These are phyloP conservation scores for Lysandra coridon DNA, from an alignment of 2,888 invertebrate species.

Conservation along the genomic window DNA sequence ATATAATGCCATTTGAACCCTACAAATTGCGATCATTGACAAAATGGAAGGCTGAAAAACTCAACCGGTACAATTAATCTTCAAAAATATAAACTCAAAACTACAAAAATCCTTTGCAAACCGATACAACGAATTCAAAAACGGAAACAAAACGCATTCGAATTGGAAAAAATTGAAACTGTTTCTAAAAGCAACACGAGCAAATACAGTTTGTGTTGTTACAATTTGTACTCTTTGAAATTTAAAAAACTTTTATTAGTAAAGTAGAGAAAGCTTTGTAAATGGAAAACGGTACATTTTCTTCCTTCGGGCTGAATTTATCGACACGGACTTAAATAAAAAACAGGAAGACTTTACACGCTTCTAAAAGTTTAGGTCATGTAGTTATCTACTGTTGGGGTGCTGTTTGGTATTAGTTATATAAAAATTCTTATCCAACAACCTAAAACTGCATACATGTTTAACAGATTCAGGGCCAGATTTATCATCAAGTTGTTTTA, in stretches of 20 bases:
- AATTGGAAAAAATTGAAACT: not conserved
- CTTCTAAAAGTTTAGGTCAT: not conserved
- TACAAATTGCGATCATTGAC: not conserved
- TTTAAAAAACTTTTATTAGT: constrained; percentile 16
- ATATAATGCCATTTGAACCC: not conserved
- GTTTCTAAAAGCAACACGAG: constrained; percentile 5
- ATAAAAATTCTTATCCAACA: no score
- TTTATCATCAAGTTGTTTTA: no score
- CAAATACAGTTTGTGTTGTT: constrained; percentile 1
- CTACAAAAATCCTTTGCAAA: not conserved
- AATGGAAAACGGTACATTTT: constrained; percentile 10
- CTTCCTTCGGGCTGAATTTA: constrained; percentile 1
- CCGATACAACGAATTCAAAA: constrained; percentile 13
- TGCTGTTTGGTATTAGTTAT: not conserved
- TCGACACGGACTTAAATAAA: not conserved
- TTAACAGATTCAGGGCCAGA: no score
- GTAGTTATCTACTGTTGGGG: not conserved
- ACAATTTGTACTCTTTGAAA: not conserved
- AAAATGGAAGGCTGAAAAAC: not conserved
- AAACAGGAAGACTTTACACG: not conserved
- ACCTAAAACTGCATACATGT: no score
- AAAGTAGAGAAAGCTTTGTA: constrained; percentile 10
- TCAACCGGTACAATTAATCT: not conserved
- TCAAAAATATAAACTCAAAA: constrained; percentile 1
- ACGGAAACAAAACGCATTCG: not conserved